Evolutionary conservation across 2,797 vertebrate species (phyloP), one percentile per base, ranked within the genome.

Genomic region (Bufotes viridis): DNA sequence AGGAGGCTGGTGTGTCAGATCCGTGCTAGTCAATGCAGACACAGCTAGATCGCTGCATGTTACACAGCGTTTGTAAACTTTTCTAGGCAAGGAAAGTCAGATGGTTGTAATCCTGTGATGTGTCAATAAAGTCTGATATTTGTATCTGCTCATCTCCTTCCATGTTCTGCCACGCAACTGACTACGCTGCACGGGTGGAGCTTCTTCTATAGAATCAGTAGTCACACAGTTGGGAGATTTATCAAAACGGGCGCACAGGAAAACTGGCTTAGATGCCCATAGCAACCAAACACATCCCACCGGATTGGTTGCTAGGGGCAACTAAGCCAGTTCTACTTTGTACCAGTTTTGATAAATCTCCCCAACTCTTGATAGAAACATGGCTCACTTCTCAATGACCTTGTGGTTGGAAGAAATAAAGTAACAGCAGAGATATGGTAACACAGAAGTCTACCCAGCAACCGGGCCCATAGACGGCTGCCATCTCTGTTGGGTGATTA

Each of bases 31-130:
- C 29, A n/a, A 15, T 49, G 49, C 65, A 17, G 72, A 74, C 88
- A 79, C 57, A 29, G 81, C 51, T 80, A 49, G 85, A 42, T 80
- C 42, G 80, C 84, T 97, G 96, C 96, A 96, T 96, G 96, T 96
- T 96, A 95, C 95, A 96, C 96, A 94, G 95, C 96, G 96, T 96
- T 94, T 96, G 96, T 96, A 96, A 96, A 93, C 93, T 96, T 96
- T 97, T 96, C 95, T 96, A 96, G 95, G 96, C 96, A 95, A 94
- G 94, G 94, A 95, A 95, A 94, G 96, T 92, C 92, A 95, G 94
- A 95, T 95, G 95, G 95, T 96, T 96, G 96, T 96, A 96, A 96
- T 95, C 96, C 94, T 96, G 95, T 94, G 96, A 96, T 96, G 96
- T 96, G 95, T 92, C 95, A 96, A 97, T 97, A 96, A 96, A 96